Conservation (phyloP, 2,888 invertebrate genomes). For the Polia nebulosa region DNA sequence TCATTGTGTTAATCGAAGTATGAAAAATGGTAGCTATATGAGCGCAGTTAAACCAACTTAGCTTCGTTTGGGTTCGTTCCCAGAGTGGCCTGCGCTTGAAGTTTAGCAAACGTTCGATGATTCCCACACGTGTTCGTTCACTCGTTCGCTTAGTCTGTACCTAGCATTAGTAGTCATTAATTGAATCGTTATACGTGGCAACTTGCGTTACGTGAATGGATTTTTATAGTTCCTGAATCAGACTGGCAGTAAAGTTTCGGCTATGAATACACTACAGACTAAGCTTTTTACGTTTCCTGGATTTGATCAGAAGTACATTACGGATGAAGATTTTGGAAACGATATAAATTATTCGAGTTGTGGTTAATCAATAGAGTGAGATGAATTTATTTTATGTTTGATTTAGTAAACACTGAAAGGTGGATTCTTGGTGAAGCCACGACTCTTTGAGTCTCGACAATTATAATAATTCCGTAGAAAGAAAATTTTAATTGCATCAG, state of each 20-base stretch:
- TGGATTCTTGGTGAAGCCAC: neutral
- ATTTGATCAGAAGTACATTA: neutral
- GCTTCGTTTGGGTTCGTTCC: too few species aligned
- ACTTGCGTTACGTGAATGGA: slow-evolving; percentile 24
- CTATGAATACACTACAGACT: slow-evolving; percentile 19
- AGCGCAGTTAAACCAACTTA: too few species aligned
- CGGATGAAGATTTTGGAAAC: neutral
- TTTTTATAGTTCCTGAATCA: slow-evolving; percentile 18
- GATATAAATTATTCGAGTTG: neutral
- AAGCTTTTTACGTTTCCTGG: neutral
- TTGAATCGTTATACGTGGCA: slow-evolving; percentile 49
- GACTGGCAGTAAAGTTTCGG: neutral
- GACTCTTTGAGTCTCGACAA: too few species aligned
- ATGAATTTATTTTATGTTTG: neutral
- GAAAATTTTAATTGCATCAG: neutral
- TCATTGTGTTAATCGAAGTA: too few species aligned
- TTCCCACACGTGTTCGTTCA: neutral
- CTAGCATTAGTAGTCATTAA: slow-evolving; percentile 41
- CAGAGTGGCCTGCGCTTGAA: too few species aligned
- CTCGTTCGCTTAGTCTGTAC: neutral
- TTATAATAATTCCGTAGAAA: too few species aligned
- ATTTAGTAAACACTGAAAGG: neutral
- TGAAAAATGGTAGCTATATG: too few species aligned
- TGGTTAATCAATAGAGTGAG: neutral
- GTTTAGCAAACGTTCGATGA: neutral